Evolutionary conservation across 2,113 vertebrate genomes (phyloP), one percentile per base, ranked within the genome.

Genomic region (Orientallactaga bullata): DNA sequence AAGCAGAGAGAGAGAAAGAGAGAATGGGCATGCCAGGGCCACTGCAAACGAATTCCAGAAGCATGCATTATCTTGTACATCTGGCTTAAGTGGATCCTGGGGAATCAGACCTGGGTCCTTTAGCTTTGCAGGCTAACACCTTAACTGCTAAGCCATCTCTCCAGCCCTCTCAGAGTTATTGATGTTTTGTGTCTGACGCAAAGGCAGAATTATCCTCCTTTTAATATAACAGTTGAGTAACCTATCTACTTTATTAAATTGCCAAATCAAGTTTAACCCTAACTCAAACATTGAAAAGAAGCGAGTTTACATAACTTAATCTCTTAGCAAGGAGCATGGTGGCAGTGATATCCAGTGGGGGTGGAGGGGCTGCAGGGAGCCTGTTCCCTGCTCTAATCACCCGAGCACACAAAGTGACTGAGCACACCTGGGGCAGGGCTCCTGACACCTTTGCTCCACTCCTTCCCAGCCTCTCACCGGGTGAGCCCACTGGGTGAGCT

Each of bases 241-340:
- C 60, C 55, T 89, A 0, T 69, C 55, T 13, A 39, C 65, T 32
- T 42, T n/a, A 7, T 60, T 92, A 20, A 23, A 68, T 76, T 61
- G 18, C 79, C 42, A 93, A n/a, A 37, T 78, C 65, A 20, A 42
- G 13, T 80, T 79, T 90, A 58, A 74, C 42, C 6, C 47, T 79
- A 68, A 69, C 28, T 58, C 86, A 84, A 58, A 51, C 37, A 81
- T 68, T 89, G 81, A 65, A 89, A 95, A 90, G 72, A 26, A 60
- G 23, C 47, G 51, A 89, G 61, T 88, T 80, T 65, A 13, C 11
- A 91, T 61, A 74, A 35, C 35, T 71, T 94, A 60, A 80, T 95
- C 66, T 87, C 42, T 28, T 51, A 5, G 42, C 84, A 37, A 88
- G 35, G 35, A 47, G 37, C 68, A 81, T 73, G 8, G 3, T 30